Percentiles rank a stretch among this genome's conserved stretches.
Evolutionary conservation across 2,797 vertebrate species (phyloP).

Genomic region (Lepidocolaptes lacrymiger): DNA sequence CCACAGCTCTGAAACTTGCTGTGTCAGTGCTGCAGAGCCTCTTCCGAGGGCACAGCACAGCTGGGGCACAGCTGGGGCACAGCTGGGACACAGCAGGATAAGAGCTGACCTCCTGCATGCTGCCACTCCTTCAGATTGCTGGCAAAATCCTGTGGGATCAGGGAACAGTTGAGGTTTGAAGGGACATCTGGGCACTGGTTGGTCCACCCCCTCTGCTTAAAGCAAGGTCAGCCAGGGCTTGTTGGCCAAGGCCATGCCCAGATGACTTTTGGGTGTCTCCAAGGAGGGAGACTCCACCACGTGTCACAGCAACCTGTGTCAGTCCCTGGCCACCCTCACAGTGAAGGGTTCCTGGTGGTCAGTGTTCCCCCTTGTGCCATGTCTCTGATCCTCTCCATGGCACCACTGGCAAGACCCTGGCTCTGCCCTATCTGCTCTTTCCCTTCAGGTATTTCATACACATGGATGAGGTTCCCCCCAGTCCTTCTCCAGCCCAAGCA

Average conservation of each 20-base stretch:
- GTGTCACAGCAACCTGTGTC: background rate
- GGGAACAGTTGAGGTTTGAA: background rate
- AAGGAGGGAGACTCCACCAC: background rate
- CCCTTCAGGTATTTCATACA: background rate
- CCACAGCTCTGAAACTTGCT: background rate
- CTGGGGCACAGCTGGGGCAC: background rate
- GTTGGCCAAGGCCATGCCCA: background rate
- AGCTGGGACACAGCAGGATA: background rate
- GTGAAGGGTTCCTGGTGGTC: background rate
- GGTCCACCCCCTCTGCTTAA: background rate
- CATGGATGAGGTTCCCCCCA: rapidly evolving
- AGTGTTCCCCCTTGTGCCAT: background rate
- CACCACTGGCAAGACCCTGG: background rate
- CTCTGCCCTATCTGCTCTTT: background rate
- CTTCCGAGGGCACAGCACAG: background rate
- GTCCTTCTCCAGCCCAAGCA: background rate
- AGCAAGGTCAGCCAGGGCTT: background rate
- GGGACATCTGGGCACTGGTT: background rate
- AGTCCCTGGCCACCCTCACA: background rate
- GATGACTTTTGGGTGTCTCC: background rate
- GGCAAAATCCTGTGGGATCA: rapidly evolving
- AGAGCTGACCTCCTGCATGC: background rate
- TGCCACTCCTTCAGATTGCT: background rate
- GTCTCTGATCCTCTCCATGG: background rate
- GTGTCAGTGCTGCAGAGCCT: background rate